Evolutionary conservation across 2,888 invertebrate genomes (phyloP), one percentile per base, ranked within the genome.

Genomic region (Leucophenga montana): DNA sequence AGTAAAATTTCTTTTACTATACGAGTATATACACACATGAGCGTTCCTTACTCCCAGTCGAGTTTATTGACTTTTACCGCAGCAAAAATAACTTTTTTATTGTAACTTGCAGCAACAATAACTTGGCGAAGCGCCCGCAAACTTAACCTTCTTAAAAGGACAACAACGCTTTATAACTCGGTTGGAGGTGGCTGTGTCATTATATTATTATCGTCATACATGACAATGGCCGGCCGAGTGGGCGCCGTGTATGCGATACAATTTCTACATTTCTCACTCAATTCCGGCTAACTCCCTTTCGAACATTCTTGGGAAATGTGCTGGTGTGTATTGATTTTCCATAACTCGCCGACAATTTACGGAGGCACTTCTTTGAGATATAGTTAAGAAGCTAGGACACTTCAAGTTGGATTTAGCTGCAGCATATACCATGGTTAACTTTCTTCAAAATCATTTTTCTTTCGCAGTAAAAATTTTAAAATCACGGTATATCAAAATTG

Each of bases 311-410:
- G 39, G 39, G 11, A 8, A 11, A 39, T 39, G 39, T 65, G 31
- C 16, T 31, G 9, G n/a, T n/a, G 4, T 73, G 14, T 64, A 75
- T 75, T 75, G 75, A 75, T 75, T 75, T 75, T 75, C 70, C 75
- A 71, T 68, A 65, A 56, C 53, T 56, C 65, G 22, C 44, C 44
- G 53, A 54, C 33, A 20, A 16, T 46, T 4, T 22, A 62, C n/a
- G 31, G 31, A 16, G 14, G 8, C 50, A 50, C 44, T 65, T 56
- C 64, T 56, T 56, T 67, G 27, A 48, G 22, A 39, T 39, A 16
- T n/a, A n/a, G n/a, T n/a, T 53, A 18, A 22, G 27, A 31, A 31
- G 16, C 2, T 13, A 27, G 13, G 6, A 18, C 11, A 39, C 18
- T 61, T 18, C 16, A 61, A 18, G 13, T 50, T 50, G 48, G 48